Conservation (phyloP, 2,888 invertebrate species). For the Bimastos eiseni region DNA sequence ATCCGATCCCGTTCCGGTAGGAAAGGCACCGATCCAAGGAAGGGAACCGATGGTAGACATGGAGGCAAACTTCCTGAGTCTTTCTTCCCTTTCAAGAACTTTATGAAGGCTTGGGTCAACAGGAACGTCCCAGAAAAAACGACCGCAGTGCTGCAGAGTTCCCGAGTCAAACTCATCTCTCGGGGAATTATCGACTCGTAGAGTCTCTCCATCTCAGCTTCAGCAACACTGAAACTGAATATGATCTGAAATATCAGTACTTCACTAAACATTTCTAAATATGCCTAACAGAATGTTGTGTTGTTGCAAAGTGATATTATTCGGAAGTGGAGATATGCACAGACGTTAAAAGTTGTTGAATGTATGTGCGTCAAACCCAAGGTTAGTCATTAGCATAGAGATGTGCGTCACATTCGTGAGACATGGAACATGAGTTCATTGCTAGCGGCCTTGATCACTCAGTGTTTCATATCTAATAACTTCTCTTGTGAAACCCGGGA, state of each 20-base stretch:
- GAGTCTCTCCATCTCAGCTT: not conserved
- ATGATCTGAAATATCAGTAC: not conserved
- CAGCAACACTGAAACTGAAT: not conserved
- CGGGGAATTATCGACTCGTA: not conserved
- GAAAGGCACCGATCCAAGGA: conserved; percentile 22
- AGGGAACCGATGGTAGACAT: conserved; percentile 15
- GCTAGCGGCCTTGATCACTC: too few relatives aligned
- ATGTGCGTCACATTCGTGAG: too few relatives aligned
- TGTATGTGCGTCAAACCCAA: too few relatives aligned
- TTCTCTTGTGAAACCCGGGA: too few relatives aligned
- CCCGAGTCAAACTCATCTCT: not conserved
- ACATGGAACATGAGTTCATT: too few relatives aligned
- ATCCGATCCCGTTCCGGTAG: not conserved
- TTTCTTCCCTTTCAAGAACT: not conserved
- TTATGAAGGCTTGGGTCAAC: not conserved
- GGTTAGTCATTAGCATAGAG: too few relatives aligned
- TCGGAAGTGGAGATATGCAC: too few relatives aligned
- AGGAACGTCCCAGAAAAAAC: not conserved
- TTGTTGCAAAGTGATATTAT: too few relatives aligned
- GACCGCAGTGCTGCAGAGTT: not conserved
- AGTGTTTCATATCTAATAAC: too few relatives aligned
- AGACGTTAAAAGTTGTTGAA: too few relatives aligned
- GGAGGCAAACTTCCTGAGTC: not conserved
- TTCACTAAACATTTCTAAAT: not conserved
- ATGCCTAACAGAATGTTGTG: too few relatives aligned